Percentiles rank a stretch among this genome's conserved stretches.
Evolutionary conservation across 2,888 invertebrate genomes (phyloP).

Genomic region (Microctonus brassicae): DNA sequence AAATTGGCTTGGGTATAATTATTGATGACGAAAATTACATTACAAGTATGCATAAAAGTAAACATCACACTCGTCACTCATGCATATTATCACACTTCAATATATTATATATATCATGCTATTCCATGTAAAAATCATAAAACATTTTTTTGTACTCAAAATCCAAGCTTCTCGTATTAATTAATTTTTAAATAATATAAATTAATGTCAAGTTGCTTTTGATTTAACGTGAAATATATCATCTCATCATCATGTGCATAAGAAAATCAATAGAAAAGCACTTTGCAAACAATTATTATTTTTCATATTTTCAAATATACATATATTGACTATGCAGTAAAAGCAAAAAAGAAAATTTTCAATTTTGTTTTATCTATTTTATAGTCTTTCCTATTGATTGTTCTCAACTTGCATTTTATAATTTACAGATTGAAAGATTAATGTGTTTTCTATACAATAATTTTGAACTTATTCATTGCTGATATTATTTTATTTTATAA

Average conservation of each 20-base stretch:
- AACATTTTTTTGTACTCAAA: too few relatives aligned
- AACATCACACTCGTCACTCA: background rate
- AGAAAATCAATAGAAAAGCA: too few relatives aligned
- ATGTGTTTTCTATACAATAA: background rate
- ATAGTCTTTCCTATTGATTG: too few relatives aligned
- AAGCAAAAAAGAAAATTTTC: too few relatives aligned
- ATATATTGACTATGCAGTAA: too few relatives aligned
- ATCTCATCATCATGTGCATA: too few relatives aligned
- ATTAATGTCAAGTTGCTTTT: too few relatives aligned
- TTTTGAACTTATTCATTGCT: background rate
- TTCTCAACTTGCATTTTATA: background rate
- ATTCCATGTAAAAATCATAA: background rate
- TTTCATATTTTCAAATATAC: too few relatives aligned
- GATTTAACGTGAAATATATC: too few relatives aligned
- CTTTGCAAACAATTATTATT: too few relatives aligned
- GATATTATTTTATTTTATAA: constrained; percentile 6
- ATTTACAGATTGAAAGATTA: background rate
- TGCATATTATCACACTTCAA: background rate
- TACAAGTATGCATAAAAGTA: background rate
- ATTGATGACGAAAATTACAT: background rate
- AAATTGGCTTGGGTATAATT: background rate
- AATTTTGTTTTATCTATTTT: too few relatives aligned
- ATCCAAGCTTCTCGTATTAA: background rate
- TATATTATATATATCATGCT: background rate
- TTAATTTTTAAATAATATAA: background rate